phyloP scores from a whole-genome alignment of 2,888 invertebrate species.

The Baronia brevicornis region DNA sequence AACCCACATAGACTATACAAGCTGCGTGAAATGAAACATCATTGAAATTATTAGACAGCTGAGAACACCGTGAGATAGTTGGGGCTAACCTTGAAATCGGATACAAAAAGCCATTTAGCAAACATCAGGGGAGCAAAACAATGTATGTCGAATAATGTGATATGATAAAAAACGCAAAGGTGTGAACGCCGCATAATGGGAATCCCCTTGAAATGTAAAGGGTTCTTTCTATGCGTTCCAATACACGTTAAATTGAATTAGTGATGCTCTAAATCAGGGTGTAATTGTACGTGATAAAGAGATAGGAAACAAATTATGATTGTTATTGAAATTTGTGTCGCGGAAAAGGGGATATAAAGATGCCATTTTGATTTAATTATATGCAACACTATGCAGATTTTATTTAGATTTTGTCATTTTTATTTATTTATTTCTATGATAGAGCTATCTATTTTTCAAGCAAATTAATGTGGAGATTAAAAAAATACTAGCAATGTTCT shows the following conservation, averaged over 20 bases:
- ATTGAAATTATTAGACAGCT: slow-evolving; percentile 23
- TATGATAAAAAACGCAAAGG: slow-evolving; percentile 28
- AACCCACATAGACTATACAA: too few relatives aligned
- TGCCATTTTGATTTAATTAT: too few relatives aligned
- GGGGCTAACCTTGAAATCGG: slow-evolving; percentile 36
- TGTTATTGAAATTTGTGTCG: too few relatives aligned
- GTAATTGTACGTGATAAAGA: slow-evolving; percentile 5
- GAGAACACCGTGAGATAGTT: slow-evolving; percentile 37
- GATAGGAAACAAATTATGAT: neutral
- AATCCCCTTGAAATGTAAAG: slow-evolving; percentile 11
- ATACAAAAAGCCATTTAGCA: slow-evolving; percentile 43
- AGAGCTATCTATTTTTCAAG: too few relatives aligned
- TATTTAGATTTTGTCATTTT: too few relatives aligned
- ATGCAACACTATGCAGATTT: too few relatives aligned
- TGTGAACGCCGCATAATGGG: slow-evolving; percentile 25
- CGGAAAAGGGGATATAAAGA: too few relatives aligned
- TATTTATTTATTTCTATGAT: too few relatives aligned
- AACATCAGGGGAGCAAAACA: slow-evolving; percentile 37
- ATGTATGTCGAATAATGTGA: slow-evolving; percentile 23
- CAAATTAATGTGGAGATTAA: too few relatives aligned
- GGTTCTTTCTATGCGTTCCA: neutral
- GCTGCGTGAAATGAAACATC: slow-evolving; percentile 13
- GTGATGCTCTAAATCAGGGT: slow-evolving; percentile 2
- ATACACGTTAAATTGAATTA: slow-evolving; percentile 1
- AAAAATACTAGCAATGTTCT: too few relatives aligned